Conservation (phyloP, 2,888 invertebrate species). For the Acrobasis repandana region DNA sequence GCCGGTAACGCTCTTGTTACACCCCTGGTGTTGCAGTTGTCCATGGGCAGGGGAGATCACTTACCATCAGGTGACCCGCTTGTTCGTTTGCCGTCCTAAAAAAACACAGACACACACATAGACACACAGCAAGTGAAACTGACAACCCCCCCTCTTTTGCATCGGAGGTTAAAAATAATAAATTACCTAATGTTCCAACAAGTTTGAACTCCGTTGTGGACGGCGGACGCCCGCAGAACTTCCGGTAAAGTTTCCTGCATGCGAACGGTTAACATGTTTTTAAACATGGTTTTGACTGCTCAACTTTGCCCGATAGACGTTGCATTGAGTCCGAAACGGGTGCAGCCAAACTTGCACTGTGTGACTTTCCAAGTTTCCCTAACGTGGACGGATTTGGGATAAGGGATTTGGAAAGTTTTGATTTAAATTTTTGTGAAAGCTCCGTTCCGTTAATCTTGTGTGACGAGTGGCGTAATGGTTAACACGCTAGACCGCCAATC, state of each 20-base stretch:
- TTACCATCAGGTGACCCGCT: too few species aligned
- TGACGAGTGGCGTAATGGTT: too few species aligned
- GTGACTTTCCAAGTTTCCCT: neutral
- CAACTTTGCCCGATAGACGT: constrained; percentile 13
- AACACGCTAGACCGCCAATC: too few species aligned
- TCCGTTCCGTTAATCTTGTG: too few species aligned
- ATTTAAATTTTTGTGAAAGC: neutral
- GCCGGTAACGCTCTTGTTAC: too few species aligned
- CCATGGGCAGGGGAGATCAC: too few species aligned
- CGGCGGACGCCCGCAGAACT: constrained; percentile 13
- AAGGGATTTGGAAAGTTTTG: neutral
- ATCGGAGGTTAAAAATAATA: too few species aligned
- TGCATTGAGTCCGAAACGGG: neutral
- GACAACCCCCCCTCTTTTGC: too few species aligned
- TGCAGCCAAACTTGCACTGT: constrained; percentile 2
- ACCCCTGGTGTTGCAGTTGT: too few species aligned
- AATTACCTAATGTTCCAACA: neutral
- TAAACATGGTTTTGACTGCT: constrained; percentile 27
- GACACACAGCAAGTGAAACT: too few species aligned
- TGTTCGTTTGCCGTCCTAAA: too few species aligned
- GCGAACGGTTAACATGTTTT: constrained; percentile 20
- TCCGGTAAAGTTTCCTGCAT: constrained; percentile 20
- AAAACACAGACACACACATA: too few species aligned
- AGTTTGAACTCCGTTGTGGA: constrained; percentile 1
- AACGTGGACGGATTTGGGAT: constrained; percentile 3